Base-by-base conservation (phyloP, 2,113 vertebrate species). In the Sylvia atricapilla region DNA sequence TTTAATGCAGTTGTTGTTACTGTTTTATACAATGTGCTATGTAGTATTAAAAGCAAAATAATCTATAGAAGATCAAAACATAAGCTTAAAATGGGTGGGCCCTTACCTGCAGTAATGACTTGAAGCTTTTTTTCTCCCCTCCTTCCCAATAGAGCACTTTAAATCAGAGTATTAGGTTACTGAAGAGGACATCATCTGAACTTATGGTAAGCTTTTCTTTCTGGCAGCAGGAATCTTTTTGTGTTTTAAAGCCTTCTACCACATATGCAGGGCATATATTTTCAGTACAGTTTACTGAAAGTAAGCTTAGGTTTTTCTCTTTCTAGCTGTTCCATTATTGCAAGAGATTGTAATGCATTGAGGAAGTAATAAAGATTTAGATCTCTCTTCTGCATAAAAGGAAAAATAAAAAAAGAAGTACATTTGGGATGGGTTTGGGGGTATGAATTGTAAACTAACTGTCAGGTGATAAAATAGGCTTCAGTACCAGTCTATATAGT, bases 141-240 rank as follows among this genome's bases (percentile, higher is more conserved):
- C 7, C 39, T 97, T 78, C 89, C 80, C 94, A 67, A 49, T 85
- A 99, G 99, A 98, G 96, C 31, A 95, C 97, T 31, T 87, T 99
- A 96, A 98, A 98, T 96, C 98, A 98, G 93, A 98, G 98, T 73
- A 97, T 99, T 96, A 96, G 97, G 58, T 94, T 97, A 50, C 97
- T 99, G 91, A 98, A 99, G 80, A 97, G 87, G 85, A 98, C 96
- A 3, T 97, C 97, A 25, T 98, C 95, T 22, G 98, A 98, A 89
- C 96, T 99, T 77, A 95, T 73, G 50, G 99, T 99, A 97, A 98
- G 98, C 93, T 60, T 90, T 49, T 43, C 30, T 67, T 95, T 68
- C 53, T 73, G 55, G 7, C 60, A 68, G 4, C 7, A 64, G 66
- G 52, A 66, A 15, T 20, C 8, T 63, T 58, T 72, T 87, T 73